phyloP scores from a whole-genome alignment of 2,888 invertebrate species.

The Trichogramma dendrolimi region DNA sequence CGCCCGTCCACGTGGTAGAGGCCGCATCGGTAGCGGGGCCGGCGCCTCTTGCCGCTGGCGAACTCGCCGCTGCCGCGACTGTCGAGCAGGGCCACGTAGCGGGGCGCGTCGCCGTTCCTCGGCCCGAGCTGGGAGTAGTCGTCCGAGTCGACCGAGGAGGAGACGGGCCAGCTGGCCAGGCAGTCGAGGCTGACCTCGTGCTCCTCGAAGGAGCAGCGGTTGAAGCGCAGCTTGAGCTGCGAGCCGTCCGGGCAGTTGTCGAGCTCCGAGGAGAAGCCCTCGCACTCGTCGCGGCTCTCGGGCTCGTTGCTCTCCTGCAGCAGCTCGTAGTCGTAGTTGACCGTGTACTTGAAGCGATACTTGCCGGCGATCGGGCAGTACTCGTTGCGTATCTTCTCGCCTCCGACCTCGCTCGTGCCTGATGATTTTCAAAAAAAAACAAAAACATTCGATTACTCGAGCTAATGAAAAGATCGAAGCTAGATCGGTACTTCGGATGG shows the following conservation, averaged over 20 bases:
- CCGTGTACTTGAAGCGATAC: slow-evolving; percentile 58
- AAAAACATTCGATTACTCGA: background rate
- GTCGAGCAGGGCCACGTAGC: slow-evolving; percentile 59
- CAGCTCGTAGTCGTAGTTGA: slow-evolving; percentile 54
- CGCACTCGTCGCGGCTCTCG: slow-evolving; percentile 55
- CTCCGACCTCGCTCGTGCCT: slow-evolving; percentile 57
- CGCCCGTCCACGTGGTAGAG: slow-evolving; percentile 54
- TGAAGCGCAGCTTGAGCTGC: slow-evolving; percentile 57
- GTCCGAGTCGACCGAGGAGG: background rate
- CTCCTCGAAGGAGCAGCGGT: slow-evolving; percentile 57
- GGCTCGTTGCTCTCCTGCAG: slow-evolving; percentile 55
- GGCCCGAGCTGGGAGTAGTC: background rate
- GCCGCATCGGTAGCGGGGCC: slow-evolving; percentile 60
- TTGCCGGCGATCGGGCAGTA: slow-evolving; percentile 64
- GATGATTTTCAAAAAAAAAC: slow-evolving; percentile 29
- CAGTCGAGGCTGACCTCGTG: slow-evolving; percentile 61
- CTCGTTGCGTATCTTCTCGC: slow-evolving; percentile 55
- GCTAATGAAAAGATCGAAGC: background rate
- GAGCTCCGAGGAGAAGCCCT: slow-evolving; percentile 56
- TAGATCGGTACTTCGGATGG: background rate
- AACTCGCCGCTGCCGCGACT: slow-evolving; percentile 44
- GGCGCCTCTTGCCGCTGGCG: slow-evolving; percentile 33
- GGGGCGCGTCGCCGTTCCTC: slow-evolving; percentile 54
- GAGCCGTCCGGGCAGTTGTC: slow-evolving; percentile 63
- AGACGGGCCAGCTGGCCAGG: slow-evolving; percentile 59